Base-by-base conservation (phyloP, 2,888 invertebrate genomes). In the Pristionchus japonicus region DNA sequence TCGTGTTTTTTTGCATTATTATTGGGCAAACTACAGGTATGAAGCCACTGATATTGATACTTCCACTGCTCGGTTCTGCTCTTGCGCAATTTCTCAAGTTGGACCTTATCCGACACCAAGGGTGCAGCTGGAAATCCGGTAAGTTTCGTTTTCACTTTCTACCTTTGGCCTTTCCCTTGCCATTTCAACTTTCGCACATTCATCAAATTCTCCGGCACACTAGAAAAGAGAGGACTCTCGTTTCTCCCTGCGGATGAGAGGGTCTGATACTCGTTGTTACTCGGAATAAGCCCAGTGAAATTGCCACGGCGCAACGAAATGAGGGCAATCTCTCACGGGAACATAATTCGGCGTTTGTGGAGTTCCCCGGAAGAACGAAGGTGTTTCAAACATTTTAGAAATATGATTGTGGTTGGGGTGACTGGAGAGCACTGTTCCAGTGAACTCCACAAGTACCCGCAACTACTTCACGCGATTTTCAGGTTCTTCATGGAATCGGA, bases 91-190 rank as follows among this genome's bases (percentile, higher is more conserved):
- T 89, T 85, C 88, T 91, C 27, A 89, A 90, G 37, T 43, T 91
- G 23, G 91, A 90, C 57, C 89, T 91, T 13, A 90, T 91, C 64
- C 88, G 91, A 67, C 91, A 91, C 80, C 91, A 91, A 77, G 89
- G 91, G 47, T 91, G 91, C 88, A 87, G 90, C 23, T 90, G 89
- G 89, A 88, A 89, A 57, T 87, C 89, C 61, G 87, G 90, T 90
- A 52, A 70, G 88, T 84, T 86, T 67, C 23, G 52, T 3, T 74
- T 40, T 74, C 40, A n/a, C 23, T 74, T 40, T 40, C 47, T n/a
- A 15, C 31, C 6, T 37, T 74, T 77, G 13, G 20, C n/a, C 9
- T 15, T 77, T 77, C 27, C 40, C 23, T 20, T 11, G 43, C 74
- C 74, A 67, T 67, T 67, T 74, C 74, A 23, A 74, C 40, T 40